Evolutionary conservation across 1,140 invertebrate species (phyloP), one percentile per base, ranked within the genome.

Genomic region (Lepidostoma basale): DNA sequence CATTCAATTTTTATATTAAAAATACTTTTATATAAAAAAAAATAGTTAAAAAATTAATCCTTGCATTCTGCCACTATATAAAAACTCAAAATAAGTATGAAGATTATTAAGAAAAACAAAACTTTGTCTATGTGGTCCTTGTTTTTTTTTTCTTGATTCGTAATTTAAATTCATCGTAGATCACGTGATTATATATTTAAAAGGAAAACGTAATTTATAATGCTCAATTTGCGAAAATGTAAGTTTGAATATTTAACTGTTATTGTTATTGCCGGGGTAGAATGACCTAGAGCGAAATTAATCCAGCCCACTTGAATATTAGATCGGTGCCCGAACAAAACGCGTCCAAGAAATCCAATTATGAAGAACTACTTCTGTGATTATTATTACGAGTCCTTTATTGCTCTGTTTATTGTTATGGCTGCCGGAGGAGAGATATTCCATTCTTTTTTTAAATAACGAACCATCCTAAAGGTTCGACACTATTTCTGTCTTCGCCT

Each of bases 221-320:
- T 33, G 30, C 14, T 9, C 26, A 36, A 56, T 56, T 56, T 28
- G 47, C 42, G 3, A 33, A 30, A 56, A 56, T 12, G 52, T 56
- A 52, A 49, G 56, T 69, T 65, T 70, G 56, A 70, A 70, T 70
- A 70, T 70, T 70, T 65, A 28, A 70, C 39, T 39, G 18, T 59
- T 65, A 60, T 65, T 59, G 44, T 52, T 39, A 28, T 39, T 44
- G 39, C 59, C n/a, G 26, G 42, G 30, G 52, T 23, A 30, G n/a
- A 45, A 36, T 67, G 40, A 59, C 65, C 65, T n/a, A 36, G 25
- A 44, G 25, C 14, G 25, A 49, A 33, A 56, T 42, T 20, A 45
- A 47, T 45, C 40, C 33, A 56, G 33, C 33, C 28, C 44, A 26
- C 39, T 54, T 56, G 62, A 54, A 65, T 65, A 65, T 65, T 65